These are phyloP conservation scores for Limnephilus lunatus DNA, from an alignment of 2,888 invertebrate species.

Conservation along the genomic window DNA sequence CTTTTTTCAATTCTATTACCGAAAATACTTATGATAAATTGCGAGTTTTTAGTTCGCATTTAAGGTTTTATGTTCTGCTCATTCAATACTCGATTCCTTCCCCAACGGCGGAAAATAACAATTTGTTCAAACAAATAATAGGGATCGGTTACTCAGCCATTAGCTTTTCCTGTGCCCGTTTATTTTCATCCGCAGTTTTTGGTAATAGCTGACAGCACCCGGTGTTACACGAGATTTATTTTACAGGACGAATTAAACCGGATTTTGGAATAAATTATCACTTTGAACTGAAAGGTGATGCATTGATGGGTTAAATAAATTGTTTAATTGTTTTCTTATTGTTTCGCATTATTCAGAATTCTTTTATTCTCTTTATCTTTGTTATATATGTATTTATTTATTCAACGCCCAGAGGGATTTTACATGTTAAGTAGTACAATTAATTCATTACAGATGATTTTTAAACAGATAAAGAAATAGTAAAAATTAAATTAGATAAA, in stretches of 20 bases:
- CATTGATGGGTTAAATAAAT: neutral
- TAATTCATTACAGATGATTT: no score
- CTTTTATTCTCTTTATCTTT: no score
- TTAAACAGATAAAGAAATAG: no score
- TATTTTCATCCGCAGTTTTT: neutral
- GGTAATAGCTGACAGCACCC: neutral
- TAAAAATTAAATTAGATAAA: no score
- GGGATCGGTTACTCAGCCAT: neutral
- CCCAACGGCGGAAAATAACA: neutral
- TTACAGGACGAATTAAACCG: neutral
- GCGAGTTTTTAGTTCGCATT: neutral
- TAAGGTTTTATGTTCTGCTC: neutral
- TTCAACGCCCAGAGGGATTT: no score
- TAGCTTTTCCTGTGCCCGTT: neutral
- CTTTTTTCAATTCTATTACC: neutral
- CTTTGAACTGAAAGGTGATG: neutral
- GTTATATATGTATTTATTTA: no score
- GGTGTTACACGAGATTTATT: neutral
- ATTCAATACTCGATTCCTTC: neutral
- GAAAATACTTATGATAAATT: neutral
- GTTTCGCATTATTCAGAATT: no score
- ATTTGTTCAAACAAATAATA: conserved; percentile 2
- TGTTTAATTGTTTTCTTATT: no score
- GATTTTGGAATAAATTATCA: neutral
- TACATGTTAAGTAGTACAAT: no score